Evolutionary conservation across 2,797 vertebrate species (phyloP).

Genomic region (Sebastolobus altivelis): DNA sequence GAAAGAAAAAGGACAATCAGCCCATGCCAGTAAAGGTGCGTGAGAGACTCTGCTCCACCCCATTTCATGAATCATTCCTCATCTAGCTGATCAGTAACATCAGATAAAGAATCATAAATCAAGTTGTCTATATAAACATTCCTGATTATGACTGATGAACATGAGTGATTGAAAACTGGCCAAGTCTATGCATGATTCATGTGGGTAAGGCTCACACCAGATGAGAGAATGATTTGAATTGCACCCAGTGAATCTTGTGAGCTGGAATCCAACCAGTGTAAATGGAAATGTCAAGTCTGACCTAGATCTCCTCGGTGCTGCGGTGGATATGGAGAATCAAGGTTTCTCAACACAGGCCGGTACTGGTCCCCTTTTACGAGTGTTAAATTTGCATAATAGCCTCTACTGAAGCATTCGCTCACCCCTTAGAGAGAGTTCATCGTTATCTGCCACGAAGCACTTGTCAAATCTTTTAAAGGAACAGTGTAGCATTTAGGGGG

Average conservation of each 20-base stretch:
- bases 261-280: slow-evolving; percentile 24
- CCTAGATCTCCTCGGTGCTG: slow-evolving; percentile 2
- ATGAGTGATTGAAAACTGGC: slow-evolving; percentile 49
- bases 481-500: background rate
- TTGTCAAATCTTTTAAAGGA: background rate
- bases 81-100: slow-evolving; percentile 72
- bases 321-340: background rate
- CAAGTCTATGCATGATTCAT: slow-evolving; percentile 53
- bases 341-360: background rate
- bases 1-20: slow-evolving; percentile 26
- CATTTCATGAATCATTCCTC: slow-evolving; percentile 75
- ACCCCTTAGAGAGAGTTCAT: background rate
- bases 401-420: background rate
- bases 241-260: slow-evolving; percentile 20
- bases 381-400: background rate
- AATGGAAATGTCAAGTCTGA: slow-evolving; percentile 35
- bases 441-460: background rate
- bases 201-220: slow-evolving; percentile 45
- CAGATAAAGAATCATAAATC: slow-evolving; percentile 77
- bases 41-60: slow-evolving; percentile 77
- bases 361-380: background rate
- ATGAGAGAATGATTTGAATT: slow-evolving; percentile 30
- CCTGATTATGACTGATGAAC: slow-evolving; percentile 63
- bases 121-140: slow-evolving; percentile 82
- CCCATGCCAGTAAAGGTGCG: slow-evolving; percentile 67